Conservation (phyloP, 2,113 vertebrate genomes). For the Edolisoma coerulescens region DNA sequence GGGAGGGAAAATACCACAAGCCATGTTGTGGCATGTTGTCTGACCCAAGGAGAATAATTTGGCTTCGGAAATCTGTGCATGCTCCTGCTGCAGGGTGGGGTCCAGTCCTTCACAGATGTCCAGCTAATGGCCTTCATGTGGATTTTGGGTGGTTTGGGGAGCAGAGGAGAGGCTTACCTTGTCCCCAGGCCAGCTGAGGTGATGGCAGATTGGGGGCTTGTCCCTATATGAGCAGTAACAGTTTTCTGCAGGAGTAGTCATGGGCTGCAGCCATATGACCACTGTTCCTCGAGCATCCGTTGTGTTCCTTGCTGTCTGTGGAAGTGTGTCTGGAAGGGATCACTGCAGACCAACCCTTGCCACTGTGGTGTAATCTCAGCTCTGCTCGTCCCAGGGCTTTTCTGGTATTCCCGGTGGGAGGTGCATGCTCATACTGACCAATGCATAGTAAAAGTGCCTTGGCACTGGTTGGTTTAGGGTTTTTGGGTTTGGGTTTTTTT, state of each 20-base stretch:
- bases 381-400: background rate
- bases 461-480: background rate
- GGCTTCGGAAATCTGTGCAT: background rate
- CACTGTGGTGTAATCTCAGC: background rate
- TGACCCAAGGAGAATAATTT: background rate
- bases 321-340: background rate
- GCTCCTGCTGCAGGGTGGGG: background rate
- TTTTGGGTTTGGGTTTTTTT: background rate
- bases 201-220: background rate
- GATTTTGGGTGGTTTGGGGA: background rate
- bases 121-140: background rate
- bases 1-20: background rate
- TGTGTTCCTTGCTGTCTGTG: background rate
- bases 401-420: background rate
- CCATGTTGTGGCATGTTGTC: background rate
- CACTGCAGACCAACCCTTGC: background rate
- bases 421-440: rapidly evolving
- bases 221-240: background rate
- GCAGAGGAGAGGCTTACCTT: background rate
- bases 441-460: background rate
- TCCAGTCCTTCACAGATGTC: background rate
- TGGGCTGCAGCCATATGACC: background rate
- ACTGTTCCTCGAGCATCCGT: rapidly evolving
- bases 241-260: background rate
- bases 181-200: background rate